A percentile compares a stretch with the other conserved stretches of the same genome.
Conservation (phyloP, 2,888 invertebrate species). For the Heliothis peltigera region DNA sequence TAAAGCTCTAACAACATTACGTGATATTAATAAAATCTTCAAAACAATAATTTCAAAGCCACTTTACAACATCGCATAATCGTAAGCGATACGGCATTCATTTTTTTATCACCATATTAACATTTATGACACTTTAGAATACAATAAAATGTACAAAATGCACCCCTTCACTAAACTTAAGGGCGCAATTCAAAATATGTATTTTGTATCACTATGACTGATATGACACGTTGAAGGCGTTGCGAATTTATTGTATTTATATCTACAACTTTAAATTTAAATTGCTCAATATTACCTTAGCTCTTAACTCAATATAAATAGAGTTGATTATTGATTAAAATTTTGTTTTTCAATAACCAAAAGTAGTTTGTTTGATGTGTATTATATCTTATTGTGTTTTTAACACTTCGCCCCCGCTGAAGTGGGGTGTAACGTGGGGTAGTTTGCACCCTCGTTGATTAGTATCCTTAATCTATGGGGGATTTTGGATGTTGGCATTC, state of each 20-base stretch:
- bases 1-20: not conserved
- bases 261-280: slow-evolving; percentile 36
- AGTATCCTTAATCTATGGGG: slow-evolving; percentile 87
- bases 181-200: slow-evolving; percentile 86
- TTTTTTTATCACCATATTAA: slow-evolving; percentile 61
- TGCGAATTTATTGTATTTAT: slow-evolving; percentile 82
- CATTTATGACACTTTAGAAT: slow-evolving; percentile 68
- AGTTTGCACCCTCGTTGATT: slow-evolving; percentile 88
- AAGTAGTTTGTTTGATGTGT: slow-evolving; percentile 60
- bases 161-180: slow-evolving; percentile 78
- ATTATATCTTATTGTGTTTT: slow-evolving; percentile 88
- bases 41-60: slow-evolving; percentile 12
- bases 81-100: slow-evolving; percentile 56
- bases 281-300: not conserved
- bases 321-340: slow-evolving; percentile 48
- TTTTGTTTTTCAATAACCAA: slow-evolving; percentile 19
- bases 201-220: slow-evolving; percentile 87
- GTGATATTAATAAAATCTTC: not conserved
- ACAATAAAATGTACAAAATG: slow-evolving; percentile 73
- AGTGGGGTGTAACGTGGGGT: slow-evolving; percentile 77
- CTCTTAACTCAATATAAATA: slow-evolving; percentile 55
- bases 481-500: slow-evolving; percentile 75
- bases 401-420: slow-evolving; percentile 85
- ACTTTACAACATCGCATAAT: slow-evolving; percentile 50
- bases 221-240: slow-evolving; percentile 90